A percentile compares a stretch with the other conserved stretches of the same genome.
These are phyloP conservation scores for Terrapene triunguis DNA, from an alignment of 2,113 vertebrate genomes.

Conservation along the genomic window DNA sequence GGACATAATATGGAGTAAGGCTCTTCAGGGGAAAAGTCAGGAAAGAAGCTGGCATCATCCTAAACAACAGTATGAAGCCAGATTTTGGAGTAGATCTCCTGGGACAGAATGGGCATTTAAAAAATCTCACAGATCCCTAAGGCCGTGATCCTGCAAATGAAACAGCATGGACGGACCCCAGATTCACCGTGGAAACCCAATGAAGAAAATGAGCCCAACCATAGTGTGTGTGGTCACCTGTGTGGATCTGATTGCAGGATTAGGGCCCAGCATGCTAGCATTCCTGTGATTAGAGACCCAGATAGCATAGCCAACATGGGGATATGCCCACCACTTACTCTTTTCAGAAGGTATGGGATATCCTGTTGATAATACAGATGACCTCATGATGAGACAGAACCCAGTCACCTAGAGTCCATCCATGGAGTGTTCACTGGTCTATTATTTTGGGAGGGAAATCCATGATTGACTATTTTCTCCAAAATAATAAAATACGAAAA, in stretches of 20 bases:
- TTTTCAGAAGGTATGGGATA: rapidly evolving
- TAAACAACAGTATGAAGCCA: not conserved
- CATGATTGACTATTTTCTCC: conserved; percentile 15
- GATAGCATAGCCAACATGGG: not conserved
- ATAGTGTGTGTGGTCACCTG: too few relatives aligned
- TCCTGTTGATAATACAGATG: not conserved
- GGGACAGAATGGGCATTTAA: not conserved
- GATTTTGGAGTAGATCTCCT: not conserved
- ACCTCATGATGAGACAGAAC: not conserved
- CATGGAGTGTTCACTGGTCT: not conserved
- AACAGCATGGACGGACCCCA: not conserved
- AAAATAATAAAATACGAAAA: conserved; percentile 48
- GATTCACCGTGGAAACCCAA: not conserved
- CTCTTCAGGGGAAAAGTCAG: not conserved
- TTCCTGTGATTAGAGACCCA: not conserved
- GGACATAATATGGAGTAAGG: not conserved
- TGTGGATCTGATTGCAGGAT: not conserved
- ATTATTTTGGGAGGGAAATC: not conserved
- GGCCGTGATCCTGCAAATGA: not conserved
- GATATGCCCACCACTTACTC: not conserved
- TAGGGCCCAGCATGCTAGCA: not conserved
- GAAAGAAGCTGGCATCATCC: not conserved
- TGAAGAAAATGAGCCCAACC: not conserved
- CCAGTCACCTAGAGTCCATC: not conserved
- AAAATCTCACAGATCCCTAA: not conserved